Evolutionary conservation across 2,113 vertebrate species (phyloP).

Genomic region (Psittacula cyanocephala): DNA sequence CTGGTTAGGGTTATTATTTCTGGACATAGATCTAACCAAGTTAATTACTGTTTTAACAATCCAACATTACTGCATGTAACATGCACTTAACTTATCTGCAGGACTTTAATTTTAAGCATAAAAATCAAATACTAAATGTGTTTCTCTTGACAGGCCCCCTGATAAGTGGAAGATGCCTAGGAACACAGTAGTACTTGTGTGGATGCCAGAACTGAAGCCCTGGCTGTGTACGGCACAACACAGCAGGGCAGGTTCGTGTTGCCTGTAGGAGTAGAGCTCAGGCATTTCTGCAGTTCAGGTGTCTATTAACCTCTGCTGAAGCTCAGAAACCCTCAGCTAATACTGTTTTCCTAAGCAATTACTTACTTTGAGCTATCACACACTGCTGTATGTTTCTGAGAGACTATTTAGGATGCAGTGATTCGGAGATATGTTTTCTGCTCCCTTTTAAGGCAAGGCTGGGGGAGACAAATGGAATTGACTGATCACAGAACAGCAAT

Average conservation of each 20-base stretch:
- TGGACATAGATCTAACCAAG: background rate
- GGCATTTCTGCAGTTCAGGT: background rate
- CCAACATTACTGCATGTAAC: background rate
- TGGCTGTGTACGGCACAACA: accelerated
- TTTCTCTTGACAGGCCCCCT: background rate
- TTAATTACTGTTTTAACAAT: background rate
- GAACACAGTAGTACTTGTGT: background rate
- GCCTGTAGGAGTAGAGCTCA: background rate
- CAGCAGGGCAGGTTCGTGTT: background rate
- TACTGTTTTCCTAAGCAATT: background rate
- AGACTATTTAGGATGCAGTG: background rate
- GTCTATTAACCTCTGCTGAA: background rate
- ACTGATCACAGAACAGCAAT: background rate
- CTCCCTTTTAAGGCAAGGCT: background rate
- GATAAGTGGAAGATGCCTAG: background rate
- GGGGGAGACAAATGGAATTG: background rate
- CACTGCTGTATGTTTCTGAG: background rate
- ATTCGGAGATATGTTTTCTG: background rate
- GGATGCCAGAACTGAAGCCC: background rate
- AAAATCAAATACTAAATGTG: background rate
- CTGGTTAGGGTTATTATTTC: background rate
- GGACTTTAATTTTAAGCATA: background rate
- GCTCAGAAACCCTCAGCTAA: background rate
- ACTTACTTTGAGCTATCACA: background rate
- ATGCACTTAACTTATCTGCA: background rate